Percentiles rank a stretch among this genome's conserved stretches.
Conservation (phyloP, 1,140 invertebrate genomes). For the Drosophila murphyi region DNA sequence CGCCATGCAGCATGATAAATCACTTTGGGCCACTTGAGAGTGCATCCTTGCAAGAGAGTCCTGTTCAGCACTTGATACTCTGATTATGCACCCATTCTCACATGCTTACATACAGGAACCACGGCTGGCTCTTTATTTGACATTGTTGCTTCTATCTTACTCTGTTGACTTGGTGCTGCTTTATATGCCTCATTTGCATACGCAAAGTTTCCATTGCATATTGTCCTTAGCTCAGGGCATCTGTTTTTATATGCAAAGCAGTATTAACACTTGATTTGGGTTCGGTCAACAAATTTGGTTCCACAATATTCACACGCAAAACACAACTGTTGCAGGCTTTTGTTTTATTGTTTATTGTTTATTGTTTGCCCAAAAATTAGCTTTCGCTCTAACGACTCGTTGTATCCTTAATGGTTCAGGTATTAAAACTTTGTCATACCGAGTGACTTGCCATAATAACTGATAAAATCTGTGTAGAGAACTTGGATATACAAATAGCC, state of each 20-base stretch:
- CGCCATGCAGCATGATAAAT: conserved; percentile 34
- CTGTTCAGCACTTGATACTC: conserved; percentile 38
- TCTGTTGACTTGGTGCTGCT: background rate
- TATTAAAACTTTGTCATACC: background rate
- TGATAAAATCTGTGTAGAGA: background rate
- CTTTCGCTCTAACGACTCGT: background rate
- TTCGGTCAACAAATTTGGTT: conserved; percentile 39
- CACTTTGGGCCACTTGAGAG: conserved; percentile 34
- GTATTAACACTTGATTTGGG: conserved; percentile 42
- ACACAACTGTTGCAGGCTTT: conserved; percentile 5
- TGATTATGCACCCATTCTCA: conserved; percentile 29
- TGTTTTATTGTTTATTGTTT: background rate
- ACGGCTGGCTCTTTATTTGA: background rate
- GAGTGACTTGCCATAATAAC: background rate
- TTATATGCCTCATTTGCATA: conserved; percentile 39
- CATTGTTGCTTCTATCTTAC: conserved; percentile 16
- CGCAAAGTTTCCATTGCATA: conserved; percentile 46
- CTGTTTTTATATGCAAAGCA: conserved; percentile 3
- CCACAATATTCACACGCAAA: conserved; percentile 1
- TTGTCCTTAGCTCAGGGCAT: conserved; percentile 16
- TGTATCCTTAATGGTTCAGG: background rate
- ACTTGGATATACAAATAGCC: background rate
- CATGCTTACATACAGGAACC: background rate
- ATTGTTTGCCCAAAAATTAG: conserved; percentile 8
- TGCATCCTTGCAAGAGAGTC: conserved; percentile 12